Base-by-base conservation (phyloP, 2,888 invertebrate species). In the Lysandra coridon region DNA sequence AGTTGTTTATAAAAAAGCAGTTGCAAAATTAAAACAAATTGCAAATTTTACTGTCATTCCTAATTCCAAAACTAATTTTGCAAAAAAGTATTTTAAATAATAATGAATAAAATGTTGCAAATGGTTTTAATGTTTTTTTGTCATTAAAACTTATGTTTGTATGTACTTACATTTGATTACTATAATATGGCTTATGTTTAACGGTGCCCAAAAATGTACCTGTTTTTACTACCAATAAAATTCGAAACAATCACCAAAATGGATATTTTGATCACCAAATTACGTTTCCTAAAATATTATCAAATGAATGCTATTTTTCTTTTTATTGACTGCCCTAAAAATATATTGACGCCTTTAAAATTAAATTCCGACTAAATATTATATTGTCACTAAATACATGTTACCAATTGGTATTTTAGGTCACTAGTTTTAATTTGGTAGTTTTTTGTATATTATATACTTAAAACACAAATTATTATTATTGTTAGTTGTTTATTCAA, bases 81-180 rank as follows among this genome's bases (percentile, higher is more conserved):
- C 79, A 87, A 88, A 89, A 85, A 88, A 89, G 87, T 88, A 84
- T 84, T 5, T 4, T 40, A 40, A 84, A 37, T 37, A 37, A 81
- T 84, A 88, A 53, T 49, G n/a, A 78, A 88, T 89, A 89, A 90
- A 90, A 87, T 91, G 89, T 89, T 90, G 88, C 87, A 85, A 83
- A 88, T 87, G 85, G 83, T 83, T 81, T 76, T 78, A 12, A 49
- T 78, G 44, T 62, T 79, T 80, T 78, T 49, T 62, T 10, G 10
- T 44, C 40, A 49, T 49, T 40, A 53, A 3, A 74, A 80, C 73
- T 23, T 7, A 74, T 6, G 17, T 33, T 23, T 7, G n/a, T 30
- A 7, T 40, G 12, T 37, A 49, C 17, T 44, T 49, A 14, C 10
- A 30, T 7, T 40, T 17, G 40, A 12, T 73, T n/a, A 57, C 57